Base-by-base conservation (phyloP, 2,797 vertebrate genomes). In the Basileuterus tristriatus region DNA sequence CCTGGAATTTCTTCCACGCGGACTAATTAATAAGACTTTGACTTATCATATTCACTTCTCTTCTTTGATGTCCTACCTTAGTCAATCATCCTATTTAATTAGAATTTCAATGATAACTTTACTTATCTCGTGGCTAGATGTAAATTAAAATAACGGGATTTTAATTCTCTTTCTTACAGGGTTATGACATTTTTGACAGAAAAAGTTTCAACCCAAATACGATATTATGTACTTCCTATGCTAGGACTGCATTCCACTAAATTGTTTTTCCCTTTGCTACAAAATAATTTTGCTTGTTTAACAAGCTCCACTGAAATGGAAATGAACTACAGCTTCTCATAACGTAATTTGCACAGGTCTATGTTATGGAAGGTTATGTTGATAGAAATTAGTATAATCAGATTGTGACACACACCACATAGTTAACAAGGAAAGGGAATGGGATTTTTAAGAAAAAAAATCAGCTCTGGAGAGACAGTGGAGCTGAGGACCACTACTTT, bases 1-100 rank as follows among this genome's bases (percentile, higher is more conserved):
- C 96, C 97, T 97, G 96, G 97, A 98, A 98, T 98, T 97, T 98
- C 97, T 98, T 98, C 97, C 97, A 97, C 83, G 97, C 96, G 90
- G 98, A 98, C 98, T 98, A 98, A 98, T 98, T 98, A 98, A 98
- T 98, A 98, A 98, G 98, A 98, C 98, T 98, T 96, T 97, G 97
- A 98, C 98, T 98, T 98, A 98, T 98, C 98, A 98, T 97, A 98
- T 97, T 97, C 98, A 97, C 97, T 98, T 96, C 97, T 96, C 97
- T 96, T 97, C 98, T 99, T 99, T 99, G 98, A 99, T 98, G 98
- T 98, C 95, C 97, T 97, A 98, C 98, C 98, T 98, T 98, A 98
- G 98, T 98, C 98, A 98, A 98, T 98, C 98, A 98, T 98, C 96
- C 97, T 96, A 98, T 98, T 98, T 98, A 98, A 98, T 98, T 98